These are phyloP conservation scores for Caenorhabditis zanzibari DNA, from an alignment of 2,888 invertebrate species.

Conservation along the genomic window DNA sequence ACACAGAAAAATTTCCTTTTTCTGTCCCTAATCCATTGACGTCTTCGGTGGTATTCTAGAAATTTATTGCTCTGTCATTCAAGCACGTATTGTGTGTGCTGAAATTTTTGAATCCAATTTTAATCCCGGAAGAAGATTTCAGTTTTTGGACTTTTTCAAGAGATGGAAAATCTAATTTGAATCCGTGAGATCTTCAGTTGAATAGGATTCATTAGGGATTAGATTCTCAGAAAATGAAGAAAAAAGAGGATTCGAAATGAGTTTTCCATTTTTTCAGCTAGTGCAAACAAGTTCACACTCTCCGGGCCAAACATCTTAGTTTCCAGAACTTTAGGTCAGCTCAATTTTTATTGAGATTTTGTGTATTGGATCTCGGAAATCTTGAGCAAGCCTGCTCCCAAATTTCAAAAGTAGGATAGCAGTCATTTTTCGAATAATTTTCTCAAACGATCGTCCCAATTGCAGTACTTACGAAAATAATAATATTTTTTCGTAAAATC, in stretches of 20 bases:
- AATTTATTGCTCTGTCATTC: not conserved
- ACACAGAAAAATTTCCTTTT: no score
- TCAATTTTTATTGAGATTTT: no score
- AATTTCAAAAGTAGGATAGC: no score
- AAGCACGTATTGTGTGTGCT: not conserved
- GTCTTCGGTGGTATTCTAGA: no score
- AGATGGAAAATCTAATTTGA: not conserved
- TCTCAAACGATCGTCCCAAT: no score
- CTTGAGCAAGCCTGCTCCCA: no score
- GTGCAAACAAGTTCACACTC: not conserved
- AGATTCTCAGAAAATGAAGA: not conserved
- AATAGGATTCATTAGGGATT: not conserved
- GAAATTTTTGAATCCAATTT: not conserved
- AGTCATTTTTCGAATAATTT: no score
- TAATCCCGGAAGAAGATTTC: not conserved
- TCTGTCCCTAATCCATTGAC: no score
- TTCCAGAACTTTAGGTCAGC: not conserved
- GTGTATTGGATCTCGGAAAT: no score
- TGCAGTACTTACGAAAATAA: no score
- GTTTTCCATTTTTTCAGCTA: not conserved
- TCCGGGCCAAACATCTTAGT: not conserved
- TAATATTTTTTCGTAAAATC: no score
- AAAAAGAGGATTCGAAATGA: not conserved
- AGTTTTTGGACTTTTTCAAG: not conserved
- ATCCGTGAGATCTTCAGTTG: not conserved